phyloP scores from a whole-genome alignment of 2,113 vertebrate species.

The Cebus imitator region DNA sequence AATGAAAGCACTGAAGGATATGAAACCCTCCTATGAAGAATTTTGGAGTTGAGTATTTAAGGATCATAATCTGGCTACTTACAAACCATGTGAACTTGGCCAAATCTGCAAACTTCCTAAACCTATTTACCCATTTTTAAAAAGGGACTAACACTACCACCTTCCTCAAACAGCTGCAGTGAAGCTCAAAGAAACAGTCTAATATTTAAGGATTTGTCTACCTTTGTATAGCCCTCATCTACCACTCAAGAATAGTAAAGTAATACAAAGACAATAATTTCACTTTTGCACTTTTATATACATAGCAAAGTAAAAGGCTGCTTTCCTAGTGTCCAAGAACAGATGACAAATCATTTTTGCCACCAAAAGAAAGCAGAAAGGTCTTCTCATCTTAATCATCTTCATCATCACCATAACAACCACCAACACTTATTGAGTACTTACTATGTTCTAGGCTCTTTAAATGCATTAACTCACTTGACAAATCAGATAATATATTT shows the following conservation, averaged over 20 bases:
- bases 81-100: not conserved
- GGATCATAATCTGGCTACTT: not conserved
- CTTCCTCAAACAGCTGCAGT: not conserved
- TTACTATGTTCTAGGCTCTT: not conserved
- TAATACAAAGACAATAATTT: not conserved
- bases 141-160: not conserved
- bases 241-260: not conserved
- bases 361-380: not conserved
- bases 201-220: not conserved
- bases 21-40: not conserved
- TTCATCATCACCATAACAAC: not conserved
- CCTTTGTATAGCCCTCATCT: not conserved
- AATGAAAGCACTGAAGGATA: not conserved
- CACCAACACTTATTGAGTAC: not conserved
- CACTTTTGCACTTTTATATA: slow-evolving; percentile 11
- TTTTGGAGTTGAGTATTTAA: not conserved
- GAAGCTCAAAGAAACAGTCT: not conserved
- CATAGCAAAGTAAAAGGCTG: not conserved
- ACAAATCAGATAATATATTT: not conserved
- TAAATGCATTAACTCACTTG: not conserved
- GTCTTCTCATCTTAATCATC: not conserved
- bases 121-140: not conserved
- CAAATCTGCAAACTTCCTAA: slow-evolving; percentile 38
- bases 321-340: not conserved
- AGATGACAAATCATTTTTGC: not conserved